These are phyloP conservation scores for Protosalanx chinensis DNA, from an alignment of 2,797 vertebrate species.

Conservation along the genomic window DNA sequence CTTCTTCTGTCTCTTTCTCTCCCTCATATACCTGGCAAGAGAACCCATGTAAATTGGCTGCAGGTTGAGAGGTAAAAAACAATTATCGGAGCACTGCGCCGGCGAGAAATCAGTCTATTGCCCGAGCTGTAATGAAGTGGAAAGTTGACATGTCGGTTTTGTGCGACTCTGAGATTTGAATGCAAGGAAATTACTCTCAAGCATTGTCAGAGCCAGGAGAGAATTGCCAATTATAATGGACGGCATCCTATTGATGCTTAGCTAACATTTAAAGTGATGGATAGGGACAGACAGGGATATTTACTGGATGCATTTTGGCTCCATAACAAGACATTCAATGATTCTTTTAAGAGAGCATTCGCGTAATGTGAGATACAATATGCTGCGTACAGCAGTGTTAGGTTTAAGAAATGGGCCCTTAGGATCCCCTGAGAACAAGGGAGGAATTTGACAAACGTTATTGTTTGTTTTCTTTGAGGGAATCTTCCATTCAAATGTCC, in stretches of 20 bases:
- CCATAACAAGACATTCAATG: slow-evolving; percentile 53
- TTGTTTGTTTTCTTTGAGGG: too few relatives aligned
- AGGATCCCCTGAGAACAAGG: not conserved
- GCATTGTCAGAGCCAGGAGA: slow-evolving; percentile 75
- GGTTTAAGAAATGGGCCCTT: not conserved
- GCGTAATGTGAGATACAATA: not conserved
- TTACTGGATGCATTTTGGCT: slow-evolving; percentile 63
- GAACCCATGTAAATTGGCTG: slow-evolving; percentile 76
- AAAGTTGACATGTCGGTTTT: slow-evolving; percentile 78
- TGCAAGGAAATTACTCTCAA: slow-evolving; percentile 76
- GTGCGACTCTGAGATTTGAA: slow-evolving; percentile 75
- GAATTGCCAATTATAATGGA: slow-evolving; percentile 80
- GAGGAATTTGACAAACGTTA: not conserved
- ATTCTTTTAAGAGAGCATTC: slow-evolving; percentile 23
- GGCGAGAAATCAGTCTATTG: slow-evolving; percentile 77
- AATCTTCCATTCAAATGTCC: not conserved
- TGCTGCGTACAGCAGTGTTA: not conserved
- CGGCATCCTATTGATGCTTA: slow-evolving; percentile 67
- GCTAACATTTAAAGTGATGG: slow-evolving; percentile 72
- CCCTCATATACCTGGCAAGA: slow-evolving; percentile 61
- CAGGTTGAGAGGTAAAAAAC: slow-evolving; percentile 77
- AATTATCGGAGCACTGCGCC: slow-evolving; percentile 74
- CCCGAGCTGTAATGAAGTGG: slow-evolving; percentile 79
- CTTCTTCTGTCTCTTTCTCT: slow-evolving; percentile 29
- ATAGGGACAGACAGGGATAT: slow-evolving; percentile 70